phyloP scores from a whole-genome alignment of 2,113 vertebrate species.

The Apeltes quadracus region DNA sequence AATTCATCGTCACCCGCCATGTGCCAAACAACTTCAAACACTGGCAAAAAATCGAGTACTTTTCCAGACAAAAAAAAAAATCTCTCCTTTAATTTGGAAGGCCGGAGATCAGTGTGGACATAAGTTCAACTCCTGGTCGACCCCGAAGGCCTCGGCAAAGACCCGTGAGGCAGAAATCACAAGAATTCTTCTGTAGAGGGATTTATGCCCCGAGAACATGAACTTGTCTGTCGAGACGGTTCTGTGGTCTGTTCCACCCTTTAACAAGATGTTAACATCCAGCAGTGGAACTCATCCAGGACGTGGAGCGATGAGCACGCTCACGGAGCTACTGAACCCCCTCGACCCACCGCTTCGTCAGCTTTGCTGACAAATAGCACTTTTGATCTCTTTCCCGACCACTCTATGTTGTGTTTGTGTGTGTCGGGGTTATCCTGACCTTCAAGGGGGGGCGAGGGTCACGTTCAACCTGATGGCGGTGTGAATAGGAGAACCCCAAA shows the following conservation, averaged over 20 bases:
- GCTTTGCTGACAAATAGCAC: constrained; percentile 62
- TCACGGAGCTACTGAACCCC: constrained; percentile 56
- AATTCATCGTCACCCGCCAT: constrained; percentile 75
- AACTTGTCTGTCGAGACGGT: constrained; percentile 26
- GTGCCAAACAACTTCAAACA: constrained; percentile 73
- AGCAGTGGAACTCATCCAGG: constrained; percentile 54
- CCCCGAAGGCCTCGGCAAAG: constrained; percentile 14
- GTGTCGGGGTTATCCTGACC: constrained; percentile 39
- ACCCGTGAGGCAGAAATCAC: constrained; percentile 38
- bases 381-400: constrained; percentile 78
- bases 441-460: constrained; percentile 38
- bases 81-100: constrained; percentile 51
- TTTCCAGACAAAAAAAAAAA: constrained; percentile 65
- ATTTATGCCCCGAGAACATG: constrained; percentile 45
- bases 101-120: constrained; percentile 39
- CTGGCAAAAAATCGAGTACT: constrained; percentile 46
- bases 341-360: constrained; percentile 54
- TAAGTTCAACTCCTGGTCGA: constrained; percentile 33
- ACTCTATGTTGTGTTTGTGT: constrained; percentile 22
- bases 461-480: constrained; percentile 72
- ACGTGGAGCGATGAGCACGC: constrained; percentile 37
- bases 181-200: constrained; percentile 20
- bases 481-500: constrained; percentile 73
- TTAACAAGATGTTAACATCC: constrained; percentile 62
- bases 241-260: constrained; percentile 43